These are phyloP conservation scores for Toxotes jaculatrix DNA, from an alignment of 2,113 vertebrate genomes.

Conservation along the genomic window DNA sequence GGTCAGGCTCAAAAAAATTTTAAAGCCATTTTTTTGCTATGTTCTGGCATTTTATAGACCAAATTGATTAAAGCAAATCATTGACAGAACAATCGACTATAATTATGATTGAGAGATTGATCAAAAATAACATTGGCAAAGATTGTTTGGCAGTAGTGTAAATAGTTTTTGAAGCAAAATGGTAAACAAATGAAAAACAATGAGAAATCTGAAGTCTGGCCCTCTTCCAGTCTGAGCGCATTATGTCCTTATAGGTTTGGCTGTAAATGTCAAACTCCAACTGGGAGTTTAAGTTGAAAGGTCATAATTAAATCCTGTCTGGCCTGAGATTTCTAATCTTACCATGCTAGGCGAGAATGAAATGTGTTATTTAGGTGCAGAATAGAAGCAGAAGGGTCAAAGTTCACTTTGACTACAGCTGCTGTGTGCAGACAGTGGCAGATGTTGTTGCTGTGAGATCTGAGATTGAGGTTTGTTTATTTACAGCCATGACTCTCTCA, in stretches of 20 bases:
- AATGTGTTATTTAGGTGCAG: slow-evolving; percentile 15
- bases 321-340: slow-evolving; percentile 31
- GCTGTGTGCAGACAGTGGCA: slow-evolving; percentile 31
- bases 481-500: slow-evolving; percentile 16
- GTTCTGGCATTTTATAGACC: background rate
- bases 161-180: background rate
- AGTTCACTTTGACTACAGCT: slow-evolving; percentile 32
- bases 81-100: background rate
- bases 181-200: slow-evolving; percentile 4
- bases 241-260: slow-evolving; percentile 26
- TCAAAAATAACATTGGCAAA: background rate
- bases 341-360: slow-evolving; percentile 9
- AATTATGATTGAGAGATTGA: no score
- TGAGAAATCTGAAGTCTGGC: background rate
- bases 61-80: background rate
- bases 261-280: slow-evolving; percentile 55
- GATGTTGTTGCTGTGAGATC: slow-evolving; percentile 25
- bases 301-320: slow-evolving; percentile 41
- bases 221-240: slow-evolving; percentile 17
- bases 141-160: background rate
- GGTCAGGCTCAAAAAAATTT: background rate
- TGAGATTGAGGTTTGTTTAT: slow-evolving; percentile 38
- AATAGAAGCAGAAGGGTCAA: slow-evolving; percentile 31
- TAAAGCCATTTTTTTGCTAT: background rate
- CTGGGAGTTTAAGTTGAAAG: slow-evolving; percentile 53